Evolutionary conservation across 1,140 invertebrate genomes (phyloP).

Genomic region (Drosophila santomea): DNA sequence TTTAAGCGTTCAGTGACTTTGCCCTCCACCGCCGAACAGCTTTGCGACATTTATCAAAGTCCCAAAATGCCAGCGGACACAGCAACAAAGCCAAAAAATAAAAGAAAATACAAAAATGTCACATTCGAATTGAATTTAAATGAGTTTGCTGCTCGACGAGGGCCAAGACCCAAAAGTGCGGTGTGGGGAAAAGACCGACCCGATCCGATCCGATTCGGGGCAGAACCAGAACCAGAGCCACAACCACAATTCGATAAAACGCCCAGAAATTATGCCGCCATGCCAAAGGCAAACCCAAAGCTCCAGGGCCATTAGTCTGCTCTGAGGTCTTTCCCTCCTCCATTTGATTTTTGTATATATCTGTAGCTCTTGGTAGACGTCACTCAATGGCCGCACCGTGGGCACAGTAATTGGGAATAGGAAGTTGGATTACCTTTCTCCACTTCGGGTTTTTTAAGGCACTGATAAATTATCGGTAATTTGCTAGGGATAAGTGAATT

Average conservation of each 20-base stretch:
- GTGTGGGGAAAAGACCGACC: background rate
- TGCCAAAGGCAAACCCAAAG: constrained; percentile 44
- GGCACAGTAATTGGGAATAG: constrained; percentile 6
- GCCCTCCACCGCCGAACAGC: constrained; percentile 29
- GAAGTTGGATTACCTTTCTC: background rate
- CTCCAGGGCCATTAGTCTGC: constrained; percentile 49
- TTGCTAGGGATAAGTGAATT: background rate
- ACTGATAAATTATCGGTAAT: constrained; percentile 9
- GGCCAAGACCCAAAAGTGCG: background rate
- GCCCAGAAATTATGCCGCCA: constrained; percentile 55
- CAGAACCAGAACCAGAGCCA: constrained; percentile 38
- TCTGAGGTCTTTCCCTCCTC: constrained; percentile 26
- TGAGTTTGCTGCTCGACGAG: constrained; percentile 61
- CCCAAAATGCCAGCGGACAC: constrained; percentile 47
- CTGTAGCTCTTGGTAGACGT: constrained; percentile 4
- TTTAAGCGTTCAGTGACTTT: constrained; percentile 73
- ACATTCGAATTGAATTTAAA: constrained; percentile 83
- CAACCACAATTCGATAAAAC: constrained; percentile 63
- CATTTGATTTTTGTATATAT: constrained; percentile 19
- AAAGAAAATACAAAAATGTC: constrained; percentile 66
- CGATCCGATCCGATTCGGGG: constrained; percentile 17
- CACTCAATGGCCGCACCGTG: constrained; percentile 30
- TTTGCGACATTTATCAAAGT: constrained; percentile 72
- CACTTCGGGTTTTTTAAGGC: background rate
- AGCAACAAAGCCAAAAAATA: constrained; percentile 30